phyloP scores from a whole-genome alignment of 2,888 invertebrate species.

The Agelastica alni region DNA sequence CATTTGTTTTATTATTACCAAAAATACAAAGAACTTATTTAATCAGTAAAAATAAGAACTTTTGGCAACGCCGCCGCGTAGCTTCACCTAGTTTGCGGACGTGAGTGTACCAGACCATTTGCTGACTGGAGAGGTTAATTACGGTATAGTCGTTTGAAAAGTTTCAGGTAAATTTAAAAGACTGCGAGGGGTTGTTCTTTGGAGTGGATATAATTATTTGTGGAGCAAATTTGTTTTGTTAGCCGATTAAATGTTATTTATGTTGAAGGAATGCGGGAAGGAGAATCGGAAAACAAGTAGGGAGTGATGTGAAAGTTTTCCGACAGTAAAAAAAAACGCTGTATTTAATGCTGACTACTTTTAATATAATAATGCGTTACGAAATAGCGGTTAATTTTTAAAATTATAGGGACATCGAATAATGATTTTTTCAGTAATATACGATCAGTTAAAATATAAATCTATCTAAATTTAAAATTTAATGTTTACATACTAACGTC shows the following conservation, averaged over 20 bases:
- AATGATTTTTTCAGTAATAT: too few species aligned
- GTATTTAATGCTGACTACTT: not conserved
- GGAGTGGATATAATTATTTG: slow-evolving; percentile 27
- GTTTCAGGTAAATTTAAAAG: slow-evolving; percentile 42
- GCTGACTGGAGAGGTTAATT: slow-evolving; percentile 51
- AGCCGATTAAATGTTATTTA: slow-evolving; percentile 30
- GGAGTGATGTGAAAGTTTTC: slow-evolving; percentile 37
- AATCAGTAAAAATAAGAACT: too few species aligned
- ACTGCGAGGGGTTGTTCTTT: slow-evolving; percentile 30
- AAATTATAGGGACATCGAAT: too few species aligned
- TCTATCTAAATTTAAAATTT: too few species aligned
- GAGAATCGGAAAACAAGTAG: slow-evolving; percentile 15
- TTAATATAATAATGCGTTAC: too few species aligned
- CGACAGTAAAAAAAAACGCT: slow-evolving; percentile 47
- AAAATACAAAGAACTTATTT: too few species aligned
- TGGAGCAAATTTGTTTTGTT: slow-evolving; percentile 24
- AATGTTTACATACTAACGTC: too few species aligned
- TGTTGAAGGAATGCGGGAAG: slow-evolving; percentile 30
- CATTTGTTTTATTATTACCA: too few species aligned
- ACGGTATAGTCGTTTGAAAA: slow-evolving; percentile 42
- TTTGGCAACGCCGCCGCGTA: slow-evolving; percentile 26
- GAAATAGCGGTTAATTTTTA: too few species aligned
- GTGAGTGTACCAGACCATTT: slow-evolving; percentile 46
- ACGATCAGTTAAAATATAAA: too few species aligned
- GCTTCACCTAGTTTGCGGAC: slow-evolving; percentile 40